Percentiles rank a stretch among this genome's conserved stretches.
These are phyloP conservation scores for Blastomussa wellsi DNA, from an alignment of 92 coral and sea anemone species.

Conservation along the genomic window DNA sequence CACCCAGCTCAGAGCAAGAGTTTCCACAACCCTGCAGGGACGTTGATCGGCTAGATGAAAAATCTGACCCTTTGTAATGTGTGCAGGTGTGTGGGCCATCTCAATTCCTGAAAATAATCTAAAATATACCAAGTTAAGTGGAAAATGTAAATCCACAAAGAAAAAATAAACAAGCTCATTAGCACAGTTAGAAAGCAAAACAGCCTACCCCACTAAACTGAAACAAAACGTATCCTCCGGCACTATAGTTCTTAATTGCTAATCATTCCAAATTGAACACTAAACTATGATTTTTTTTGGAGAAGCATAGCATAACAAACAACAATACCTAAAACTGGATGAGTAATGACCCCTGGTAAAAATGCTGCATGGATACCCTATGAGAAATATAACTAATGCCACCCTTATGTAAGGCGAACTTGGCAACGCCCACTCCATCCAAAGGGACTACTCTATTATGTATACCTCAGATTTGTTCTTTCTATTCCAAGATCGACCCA, in stretches of 20 bases:
- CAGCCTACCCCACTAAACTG: background rate
- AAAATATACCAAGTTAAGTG: background rate
- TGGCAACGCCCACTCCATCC: background rate
- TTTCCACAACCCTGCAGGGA: conserved; percentile 3
- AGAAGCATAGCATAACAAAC: too few species aligned
- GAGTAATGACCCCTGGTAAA: too few species aligned
- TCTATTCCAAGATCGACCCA: background rate
- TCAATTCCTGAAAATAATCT: background rate
- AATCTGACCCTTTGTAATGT: background rate
- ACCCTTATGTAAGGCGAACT: too few species aligned
- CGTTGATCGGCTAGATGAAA: background rate
- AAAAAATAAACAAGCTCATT: background rate
- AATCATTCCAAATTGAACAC: too few species aligned
- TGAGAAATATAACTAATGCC: too few species aligned
- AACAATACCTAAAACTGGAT: background rate
- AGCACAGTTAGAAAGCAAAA: background rate
- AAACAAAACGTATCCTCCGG: background rate
- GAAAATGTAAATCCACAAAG: background rate
- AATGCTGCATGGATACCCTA: too few species aligned
- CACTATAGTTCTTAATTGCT: background rate
- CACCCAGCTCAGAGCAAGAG: background rate
- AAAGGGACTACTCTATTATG: background rate
- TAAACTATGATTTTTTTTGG: too few species aligned
- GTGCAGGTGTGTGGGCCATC: background rate
- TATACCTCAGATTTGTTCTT: too few species aligned